These are phyloP conservation scores for Melanostigma gelatinosum DNA, from an alignment of 2,113 vertebrate species.

Conservation along the genomic window DNA sequence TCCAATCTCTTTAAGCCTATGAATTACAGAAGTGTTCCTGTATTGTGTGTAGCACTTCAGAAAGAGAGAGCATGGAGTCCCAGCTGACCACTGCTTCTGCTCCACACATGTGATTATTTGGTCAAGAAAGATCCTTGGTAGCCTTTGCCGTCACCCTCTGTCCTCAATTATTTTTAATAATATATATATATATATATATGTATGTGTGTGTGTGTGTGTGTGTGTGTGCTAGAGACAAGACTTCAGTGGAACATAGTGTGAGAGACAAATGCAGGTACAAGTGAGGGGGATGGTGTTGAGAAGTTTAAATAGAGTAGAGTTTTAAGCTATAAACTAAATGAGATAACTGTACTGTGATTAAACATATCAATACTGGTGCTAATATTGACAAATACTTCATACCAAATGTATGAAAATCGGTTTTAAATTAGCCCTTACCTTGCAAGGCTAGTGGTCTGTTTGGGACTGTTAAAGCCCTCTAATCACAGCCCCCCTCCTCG, in stretches of 20 bases:
- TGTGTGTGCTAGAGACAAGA: not conserved
- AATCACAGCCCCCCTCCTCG: too few relatives aligned
- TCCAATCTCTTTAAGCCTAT: not conserved
- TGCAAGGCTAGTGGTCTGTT: too few relatives aligned
- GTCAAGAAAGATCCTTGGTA: not conserved
- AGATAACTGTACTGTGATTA: not conserved
- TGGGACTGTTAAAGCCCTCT: too few relatives aligned
- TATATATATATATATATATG: too few relatives aligned
- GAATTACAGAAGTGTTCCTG: not conserved
- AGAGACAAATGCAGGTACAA: constrained; percentile 13
- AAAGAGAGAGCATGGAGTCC: not conserved
- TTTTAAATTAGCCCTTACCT: too few relatives aligned
- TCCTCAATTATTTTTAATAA: constrained; percentile 2
- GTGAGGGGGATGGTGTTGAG: not conserved
- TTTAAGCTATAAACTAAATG: not conserved
- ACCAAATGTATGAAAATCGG: too few relatives aligned
- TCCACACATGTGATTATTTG: not conserved
- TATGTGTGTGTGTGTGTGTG: too few relatives aligned
- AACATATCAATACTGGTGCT: not conserved
- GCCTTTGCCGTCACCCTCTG: not conserved
- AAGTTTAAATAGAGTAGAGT: constrained; percentile 5
- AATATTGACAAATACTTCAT: too few relatives aligned
- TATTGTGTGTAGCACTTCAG: not conserved
- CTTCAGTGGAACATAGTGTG: not conserved
- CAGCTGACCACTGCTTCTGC: not conserved